Conservation (phyloP, 2,797 vertebrate species). For the Sorex maritimensis region DNA sequence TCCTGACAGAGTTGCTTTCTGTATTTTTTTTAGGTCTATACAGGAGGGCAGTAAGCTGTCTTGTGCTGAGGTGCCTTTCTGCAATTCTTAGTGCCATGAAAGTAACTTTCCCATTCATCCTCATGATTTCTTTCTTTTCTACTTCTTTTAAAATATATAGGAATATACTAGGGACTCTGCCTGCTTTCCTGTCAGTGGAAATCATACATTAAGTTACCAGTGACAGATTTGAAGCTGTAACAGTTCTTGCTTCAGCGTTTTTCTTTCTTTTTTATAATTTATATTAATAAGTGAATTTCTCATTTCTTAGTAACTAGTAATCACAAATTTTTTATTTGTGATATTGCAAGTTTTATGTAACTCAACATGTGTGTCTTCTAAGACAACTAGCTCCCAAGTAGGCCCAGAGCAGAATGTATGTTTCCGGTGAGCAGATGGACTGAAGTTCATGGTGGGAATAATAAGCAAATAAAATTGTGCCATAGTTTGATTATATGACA, state of each 20-base stretch:
- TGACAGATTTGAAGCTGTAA: slow-evolving; percentile 62
- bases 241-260: slow-evolving; percentile 54
- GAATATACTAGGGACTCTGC: slow-evolving; percentile 47
- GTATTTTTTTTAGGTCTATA: slow-evolving; percentile 77
- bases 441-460: slow-evolving; percentile 50
- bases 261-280: slow-evolving; percentile 54
- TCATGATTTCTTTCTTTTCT: slow-evolving; percentile 62
- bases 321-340: slow-evolving; percentile 45
- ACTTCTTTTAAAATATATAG: slow-evolving; percentile 66
- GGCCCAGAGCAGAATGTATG: slow-evolving; percentile 20
- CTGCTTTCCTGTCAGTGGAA: slow-evolving; percentile 14
- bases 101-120: slow-evolving; percentile 70
- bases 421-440: slow-evolving; percentile 38
- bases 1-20: slow-evolving; percentile 80
- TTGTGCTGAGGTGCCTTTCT: slow-evolving; percentile 74
- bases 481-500: slow-evolving; percentile 58
- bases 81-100: slow-evolving; percentile 69
- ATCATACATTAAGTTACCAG: slow-evolving; percentile 27
- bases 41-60: slow-evolving; percentile 77
- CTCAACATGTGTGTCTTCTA: slow-evolving; percentile 1
- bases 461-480: slow-evolving; percentile 59
- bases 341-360: slow-evolving; percentile 61
- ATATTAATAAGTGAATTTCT: slow-evolving; percentile 50
- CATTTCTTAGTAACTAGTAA: slow-evolving; percentile 54
- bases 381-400: slow-evolving; percentile 40